Base-by-base conservation (phyloP, 2,797 vertebrate genomes). In the Geotrypetes seraphini region DNA sequence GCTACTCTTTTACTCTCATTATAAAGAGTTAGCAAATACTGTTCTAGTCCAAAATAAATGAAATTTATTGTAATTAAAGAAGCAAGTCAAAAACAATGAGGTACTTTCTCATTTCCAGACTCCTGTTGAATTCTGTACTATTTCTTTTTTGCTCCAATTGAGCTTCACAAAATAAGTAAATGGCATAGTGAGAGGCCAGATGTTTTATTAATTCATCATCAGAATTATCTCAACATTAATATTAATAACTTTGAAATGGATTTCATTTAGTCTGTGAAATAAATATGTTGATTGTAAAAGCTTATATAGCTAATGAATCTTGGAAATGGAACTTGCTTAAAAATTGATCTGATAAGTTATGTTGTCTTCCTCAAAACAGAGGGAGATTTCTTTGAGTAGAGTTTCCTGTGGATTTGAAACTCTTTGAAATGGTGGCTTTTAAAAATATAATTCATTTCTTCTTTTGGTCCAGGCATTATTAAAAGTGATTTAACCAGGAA, bases 191-290 rank as follows among this genome's bases (percentile, higher is more conserved):
- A 68, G 66, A 83, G 79, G 64, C 78, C 66, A 70, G 86, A 78
- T 69, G 79, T 78, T 87, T 90, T 85, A 90, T 86, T 90, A 87
- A 91, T 91, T 90, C 81, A 88, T 90, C 81, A 88, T 86, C 76
- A 78, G 78, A 87, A 86, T 85, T 74, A 87, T 90, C 83, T 82
- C 73, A 66, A 69, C 75, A 86, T 88, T 82, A 86, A 87, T 87
- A 88, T 88, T 85, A 84, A 85, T 85, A 66, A 71, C 71, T 44
- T 75, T 78, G 83, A 86, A 86, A 83, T 85, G 81, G 79, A 83
- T 86, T 85, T 78, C 69, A 85, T 85, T 79, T 76, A 78, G 63
- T 70, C 76, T 69, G 73, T 67, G 75, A 82, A 84, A 87, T 84
- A 84, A 84, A 85, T 83, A 83, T 68, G 75, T 69, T 68, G 69